Percentiles rank a stretch among this genome's conserved stretches.
Conservation (phyloP, 2,113 vertebrate genomes). For the Equus przewalskii region DNA sequence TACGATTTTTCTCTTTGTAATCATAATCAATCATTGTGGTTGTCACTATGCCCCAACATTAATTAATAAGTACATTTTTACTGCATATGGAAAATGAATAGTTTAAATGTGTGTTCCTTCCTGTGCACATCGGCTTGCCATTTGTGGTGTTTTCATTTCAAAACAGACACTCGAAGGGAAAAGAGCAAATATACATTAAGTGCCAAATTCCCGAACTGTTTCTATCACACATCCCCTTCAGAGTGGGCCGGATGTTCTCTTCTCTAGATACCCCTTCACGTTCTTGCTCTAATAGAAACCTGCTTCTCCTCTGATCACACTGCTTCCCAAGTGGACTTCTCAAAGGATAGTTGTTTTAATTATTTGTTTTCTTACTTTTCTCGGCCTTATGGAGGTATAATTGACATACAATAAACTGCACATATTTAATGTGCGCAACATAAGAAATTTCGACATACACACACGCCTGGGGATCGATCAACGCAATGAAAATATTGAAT, state of each 20-base stretch:
- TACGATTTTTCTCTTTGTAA: not conserved
- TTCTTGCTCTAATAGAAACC: not conserved
- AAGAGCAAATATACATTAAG: not conserved
- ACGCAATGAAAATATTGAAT: not conserved
- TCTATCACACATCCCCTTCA: fast-evolving
- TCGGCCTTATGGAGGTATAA: not conserved
- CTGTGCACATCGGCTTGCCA: not conserved
- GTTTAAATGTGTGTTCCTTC: not conserved
- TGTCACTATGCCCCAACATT: not conserved
- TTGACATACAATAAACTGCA: not conserved
- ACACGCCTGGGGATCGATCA: not conserved
- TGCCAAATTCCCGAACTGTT: not conserved
- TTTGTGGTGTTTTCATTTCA: not conserved
- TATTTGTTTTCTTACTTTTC: not conserved
- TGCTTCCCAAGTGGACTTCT: not conserved
- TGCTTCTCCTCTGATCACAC: not conserved
- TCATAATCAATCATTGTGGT: not conserved
- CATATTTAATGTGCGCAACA: not conserved
- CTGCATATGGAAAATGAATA: not conserved
- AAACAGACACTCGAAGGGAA: not conserved
- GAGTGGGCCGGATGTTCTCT: fast-evolving
- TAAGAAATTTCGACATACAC: not conserved
- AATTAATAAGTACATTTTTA: not conserved
- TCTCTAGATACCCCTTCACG: not conserved
- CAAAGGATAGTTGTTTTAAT: not conserved